phyloP scores from a whole-genome alignment of 2,113 vertebrate genomes.

The Equus quagga region DNA sequence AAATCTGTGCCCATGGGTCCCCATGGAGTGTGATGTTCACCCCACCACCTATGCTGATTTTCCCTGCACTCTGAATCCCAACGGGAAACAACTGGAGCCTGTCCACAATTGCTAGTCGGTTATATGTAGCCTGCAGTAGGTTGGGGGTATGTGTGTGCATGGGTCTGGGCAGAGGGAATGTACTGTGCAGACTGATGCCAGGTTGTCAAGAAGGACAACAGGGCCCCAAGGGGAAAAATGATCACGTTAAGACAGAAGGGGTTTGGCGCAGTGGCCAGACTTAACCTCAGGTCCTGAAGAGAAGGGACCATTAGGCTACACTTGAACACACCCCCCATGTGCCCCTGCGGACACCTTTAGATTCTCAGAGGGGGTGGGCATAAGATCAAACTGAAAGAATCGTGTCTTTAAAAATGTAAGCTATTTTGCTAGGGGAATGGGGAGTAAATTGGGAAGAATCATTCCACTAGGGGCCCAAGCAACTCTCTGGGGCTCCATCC shows the following conservation, averaged over 20 bases:
- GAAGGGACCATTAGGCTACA: neutral
- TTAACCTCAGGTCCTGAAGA: neutral
- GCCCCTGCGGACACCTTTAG: neutral
- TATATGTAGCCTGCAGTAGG: neutral
- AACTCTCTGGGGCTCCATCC: neutral
- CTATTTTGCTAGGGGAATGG: neutral
- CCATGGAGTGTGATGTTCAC: neutral
- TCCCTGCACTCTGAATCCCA: neutral
- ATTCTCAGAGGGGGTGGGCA: neutral
- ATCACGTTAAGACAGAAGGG: neutral
- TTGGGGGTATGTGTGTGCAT: neutral
- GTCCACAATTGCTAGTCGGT: neutral
- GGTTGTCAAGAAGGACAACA: neutral
- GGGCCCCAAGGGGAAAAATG: neutral
- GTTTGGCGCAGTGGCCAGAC: neutral
- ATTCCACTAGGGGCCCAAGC: neutral
- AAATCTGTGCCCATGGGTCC: neutral
- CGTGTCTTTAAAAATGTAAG: neutral
- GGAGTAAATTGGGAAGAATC: neutral
- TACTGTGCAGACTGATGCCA: neutral
- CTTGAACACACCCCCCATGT: neutral
- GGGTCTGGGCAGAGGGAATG: accelerated
- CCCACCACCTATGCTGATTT: neutral
- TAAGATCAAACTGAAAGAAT: neutral
- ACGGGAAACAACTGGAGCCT: neutral